Evolutionary conservation across 2,797 vertebrate species (phyloP).

Genomic region (Platalea minor): DNA sequence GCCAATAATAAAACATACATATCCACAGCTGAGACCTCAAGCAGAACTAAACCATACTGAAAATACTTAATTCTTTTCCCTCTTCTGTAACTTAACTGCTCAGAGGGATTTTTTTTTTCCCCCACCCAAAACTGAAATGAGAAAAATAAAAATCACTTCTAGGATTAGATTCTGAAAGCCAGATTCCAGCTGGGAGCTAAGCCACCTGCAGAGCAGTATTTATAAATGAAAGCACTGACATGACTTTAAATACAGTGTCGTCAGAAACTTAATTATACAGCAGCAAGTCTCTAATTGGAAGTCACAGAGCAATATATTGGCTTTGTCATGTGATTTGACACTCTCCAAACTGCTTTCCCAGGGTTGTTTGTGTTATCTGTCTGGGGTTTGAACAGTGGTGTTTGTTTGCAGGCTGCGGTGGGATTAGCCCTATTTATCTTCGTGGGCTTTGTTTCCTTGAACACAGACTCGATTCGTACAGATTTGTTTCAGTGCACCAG

Average conservation of each 20-base stretch:
- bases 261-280: conserved; percentile 61
- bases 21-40: not conserved
- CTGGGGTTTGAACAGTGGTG: conserved; percentile 16
- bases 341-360: conserved; percentile 6
- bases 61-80: not conserved
- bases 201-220: conserved; percentile 35
- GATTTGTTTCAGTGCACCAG: not conserved
- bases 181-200: conserved; percentile 35
- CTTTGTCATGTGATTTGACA: conserved; percentile 16
- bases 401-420: conserved; percentile 8
- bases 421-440: conserved; percentile 55
- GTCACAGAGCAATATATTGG: conserved; percentile 2
- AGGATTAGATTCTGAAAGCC: conserved; percentile 20
- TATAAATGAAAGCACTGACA: conserved; percentile 44
- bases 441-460: not conserved
- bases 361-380: conserved; percentile 30
- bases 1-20: not conserved
- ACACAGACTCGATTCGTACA: not conserved
- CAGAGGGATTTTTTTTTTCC: not conserved
- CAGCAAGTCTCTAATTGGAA: conserved; percentile 57
- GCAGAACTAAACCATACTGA: not conserved
- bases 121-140: not conserved
- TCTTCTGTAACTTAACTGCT: not conserved
- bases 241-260: conserved; percentile 20
- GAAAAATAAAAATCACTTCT: not conserved